phyloP scores from a whole-genome alignment of 1,140 invertebrate genomes.

The Cepaea nemoralis region DNA sequence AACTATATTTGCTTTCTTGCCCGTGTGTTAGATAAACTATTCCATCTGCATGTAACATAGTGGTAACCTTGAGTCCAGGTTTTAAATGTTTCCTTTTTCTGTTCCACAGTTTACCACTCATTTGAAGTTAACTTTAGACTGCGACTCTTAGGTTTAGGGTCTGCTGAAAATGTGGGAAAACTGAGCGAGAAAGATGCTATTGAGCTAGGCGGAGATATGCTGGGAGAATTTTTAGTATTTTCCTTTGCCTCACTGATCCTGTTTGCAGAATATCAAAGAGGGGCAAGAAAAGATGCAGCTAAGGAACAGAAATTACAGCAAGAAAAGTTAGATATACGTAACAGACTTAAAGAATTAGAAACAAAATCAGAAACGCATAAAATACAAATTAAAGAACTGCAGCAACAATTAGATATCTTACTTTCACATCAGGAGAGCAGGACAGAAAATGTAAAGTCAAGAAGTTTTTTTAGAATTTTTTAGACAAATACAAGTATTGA shows the following conservation, averaged over 20 bases:
- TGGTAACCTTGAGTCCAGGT: background rate
- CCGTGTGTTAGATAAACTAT: too few species aligned
- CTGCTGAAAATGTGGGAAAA: constrained; percentile 87
- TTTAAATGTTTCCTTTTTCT: background rate
- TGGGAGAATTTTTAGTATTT: constrained; percentile 93
- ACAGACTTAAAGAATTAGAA: constrained; percentile 61
- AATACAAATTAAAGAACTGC: constrained; percentile 27
- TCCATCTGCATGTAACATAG: too few species aligned
- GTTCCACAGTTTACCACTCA: constrained; percentile 90
- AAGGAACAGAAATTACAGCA: constrained; percentile 76
- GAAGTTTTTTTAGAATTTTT: background rate
- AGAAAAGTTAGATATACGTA: constrained; percentile 44
- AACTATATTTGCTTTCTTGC: too few species aligned
- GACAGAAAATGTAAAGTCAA: background rate
- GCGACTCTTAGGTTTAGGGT: constrained; percentile 93
- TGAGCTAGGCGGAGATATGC: constrained; percentile 91
- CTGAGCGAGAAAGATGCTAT: constrained; percentile 94
- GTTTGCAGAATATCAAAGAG: constrained; percentile 84
- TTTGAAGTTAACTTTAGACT: constrained; percentile 93
- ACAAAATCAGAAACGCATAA: constrained; percentile 14
- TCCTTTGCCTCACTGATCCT: constrained; percentile 84
- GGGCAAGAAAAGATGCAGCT: constrained; percentile 77
- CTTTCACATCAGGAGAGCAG: background rate
- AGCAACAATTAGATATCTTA: constrained; percentile 4
- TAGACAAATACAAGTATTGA: background rate